Evolutionary conservation across 92 coral and sea anemone genomes (phyloP), one percentile per base, ranked within the genome.

Genomic region (Phymanthus crucifer): DNA sequence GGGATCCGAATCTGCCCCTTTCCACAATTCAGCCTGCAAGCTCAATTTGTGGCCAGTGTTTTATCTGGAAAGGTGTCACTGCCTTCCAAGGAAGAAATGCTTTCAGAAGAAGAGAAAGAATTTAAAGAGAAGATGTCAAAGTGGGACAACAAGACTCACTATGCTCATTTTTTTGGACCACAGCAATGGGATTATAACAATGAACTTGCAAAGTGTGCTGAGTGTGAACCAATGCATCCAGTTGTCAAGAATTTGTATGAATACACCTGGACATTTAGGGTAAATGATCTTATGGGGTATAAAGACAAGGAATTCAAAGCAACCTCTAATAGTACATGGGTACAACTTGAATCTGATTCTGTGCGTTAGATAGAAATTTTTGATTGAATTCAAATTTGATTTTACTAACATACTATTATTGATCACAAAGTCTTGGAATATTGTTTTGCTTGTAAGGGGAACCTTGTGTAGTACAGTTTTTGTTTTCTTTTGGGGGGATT

Each of bases 21-120:
- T 65, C 98, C 97, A n/a, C 86, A 72, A 61, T 92, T 92, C 40
- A 83, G 85, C 48, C 72, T 93, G 21, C 98, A 94, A 81, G 87
- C 97, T 14, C 86, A 78, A 21, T 84, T 78, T 45, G 79, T 88
- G 32, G 85, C 79, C 40, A 83, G 97, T 0, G 91, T 86, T 21
- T 70, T 94, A 21, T 73, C 89, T 46, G 94, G 88, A 17, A 88
- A 74, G 65, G 76, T 47, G 26, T 8, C 58, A 1, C 81, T 94
- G 37, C 98, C 98, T 18, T 78, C 88, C 37, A 71, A 69, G 34
- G 83, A 74, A 21, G 90, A 87, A 65, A 94, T 94, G 98, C 84
- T 87, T 17, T 67, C 66, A 1, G 93, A 92, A 26, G 89, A 87
- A 81, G 91, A 86, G 32, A 70, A 31, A 3, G 97, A 94, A 14